Base-by-base conservation (phyloP, 1,140 invertebrate species). In the Hylyphantes graminicola region DNA sequence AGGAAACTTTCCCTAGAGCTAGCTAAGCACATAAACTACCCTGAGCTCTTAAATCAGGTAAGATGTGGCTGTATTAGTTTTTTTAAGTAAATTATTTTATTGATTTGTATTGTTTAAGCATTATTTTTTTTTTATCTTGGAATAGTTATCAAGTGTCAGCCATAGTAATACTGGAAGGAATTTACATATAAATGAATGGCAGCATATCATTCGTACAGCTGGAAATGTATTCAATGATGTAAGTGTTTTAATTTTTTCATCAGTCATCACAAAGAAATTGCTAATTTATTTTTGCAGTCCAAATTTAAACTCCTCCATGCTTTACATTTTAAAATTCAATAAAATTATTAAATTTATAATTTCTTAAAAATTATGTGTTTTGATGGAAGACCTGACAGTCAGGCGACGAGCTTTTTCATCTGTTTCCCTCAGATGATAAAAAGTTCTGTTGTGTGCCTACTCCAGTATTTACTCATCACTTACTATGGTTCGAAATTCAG, bases 171-270 rank as follows among this genome's bases (percentile, higher is more conserved):
- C 72, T 77, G 85, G 86, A 50, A 77, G 64, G 11, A 57, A 74
- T 48, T 63, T 86, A 17, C 79, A 80, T 75, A 48, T 81, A 21
- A 77, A 85, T 9, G 84, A 86, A 17, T 86, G 86, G 86, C 65
- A 85, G 35, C 72, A 82, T 74, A 73, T 84, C 51, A 73, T 85
- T 67, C 53, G 51, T 51, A 54, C 74, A 17, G 15, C 61, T 64
- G 59, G 53, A 61, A 59, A 51, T 53, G 17, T 74, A 6, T 48
- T 76, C 4, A 17, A 68, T 70, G 82, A 84, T 48, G 82, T 84
- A 70, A 84, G 82, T 51, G 7, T 19, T 64, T 12, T 35, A 8
- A 67, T 10, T 8, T 6, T 21, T n/a, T 15, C 2, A 10, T 19
- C 7, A 64, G 21, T 5, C 21, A 9, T 17, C 4, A n/a, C 7